Evolutionary conservation across 2,113 vertebrate species (phyloP).

Genomic region (Terrapene triunguis): DNA sequence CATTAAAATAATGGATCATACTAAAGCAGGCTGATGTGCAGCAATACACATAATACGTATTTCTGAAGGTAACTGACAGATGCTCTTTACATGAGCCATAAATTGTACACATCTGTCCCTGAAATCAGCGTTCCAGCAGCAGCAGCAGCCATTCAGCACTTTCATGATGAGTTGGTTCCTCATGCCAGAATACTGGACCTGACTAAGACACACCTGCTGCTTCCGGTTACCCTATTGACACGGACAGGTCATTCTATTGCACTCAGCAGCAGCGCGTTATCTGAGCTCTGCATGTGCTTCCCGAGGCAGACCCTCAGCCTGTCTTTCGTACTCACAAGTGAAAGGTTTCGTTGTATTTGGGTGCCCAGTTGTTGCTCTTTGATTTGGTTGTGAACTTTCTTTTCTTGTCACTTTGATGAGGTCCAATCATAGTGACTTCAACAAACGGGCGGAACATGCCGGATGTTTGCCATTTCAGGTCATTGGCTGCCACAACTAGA

Average conservation of each 20-base stretch:
- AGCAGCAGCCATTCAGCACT: background rate
- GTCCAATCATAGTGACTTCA: constrained; percentile 95
- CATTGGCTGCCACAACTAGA: constrained; percentile 93
- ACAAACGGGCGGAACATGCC: constrained; percentile 98
- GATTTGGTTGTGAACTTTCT: constrained; percentile 98
- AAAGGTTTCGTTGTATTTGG: constrained; percentile 97
- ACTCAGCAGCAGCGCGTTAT: background rate
- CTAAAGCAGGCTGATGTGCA: background rate
- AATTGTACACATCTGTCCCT: background rate
- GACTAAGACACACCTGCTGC: background rate
- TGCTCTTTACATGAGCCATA: background rate
- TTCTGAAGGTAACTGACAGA: background rate
- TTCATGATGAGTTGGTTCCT: background rate
- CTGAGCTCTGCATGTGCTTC: background rate
- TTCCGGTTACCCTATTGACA: background rate
- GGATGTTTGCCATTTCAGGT: constrained; percentile 96
- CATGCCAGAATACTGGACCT: background rate
- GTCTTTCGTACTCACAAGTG: constrained; percentile 89
- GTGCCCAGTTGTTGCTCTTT: constrained; percentile 99
- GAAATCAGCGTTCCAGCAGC: background rate
- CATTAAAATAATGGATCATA: background rate
- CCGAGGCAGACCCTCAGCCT: background rate
- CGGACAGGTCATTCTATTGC: background rate
- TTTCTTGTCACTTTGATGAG: constrained; percentile 96
- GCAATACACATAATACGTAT: rapidly evolving